Evolutionary conservation across 2,113 vertebrate species (phyloP).

Genomic region (Regulus satrapa): DNA sequence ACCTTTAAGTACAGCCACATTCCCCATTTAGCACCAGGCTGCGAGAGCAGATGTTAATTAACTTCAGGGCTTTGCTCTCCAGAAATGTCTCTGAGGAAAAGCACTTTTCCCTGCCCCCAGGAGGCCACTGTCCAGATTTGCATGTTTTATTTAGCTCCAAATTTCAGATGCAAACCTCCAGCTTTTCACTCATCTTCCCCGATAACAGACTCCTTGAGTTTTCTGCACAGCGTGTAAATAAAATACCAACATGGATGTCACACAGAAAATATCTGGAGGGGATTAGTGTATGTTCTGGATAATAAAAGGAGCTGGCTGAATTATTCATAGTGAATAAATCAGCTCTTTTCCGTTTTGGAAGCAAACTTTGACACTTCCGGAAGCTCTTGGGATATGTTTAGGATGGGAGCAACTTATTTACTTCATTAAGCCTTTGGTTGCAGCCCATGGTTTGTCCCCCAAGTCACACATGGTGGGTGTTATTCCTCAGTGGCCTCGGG

Average conservation of each 20-base stretch:
- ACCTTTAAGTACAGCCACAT: not conserved
- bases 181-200: not conserved
- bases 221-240: constrained; percentile 25
- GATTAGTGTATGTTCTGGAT: constrained; percentile 34
- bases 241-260: constrained; percentile 35
- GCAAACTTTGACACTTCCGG: not conserved
- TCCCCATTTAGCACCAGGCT: not conserved
- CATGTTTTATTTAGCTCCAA: not conserved
- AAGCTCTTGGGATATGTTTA: not conserved
- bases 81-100: constrained; percentile 41
- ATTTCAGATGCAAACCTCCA: not conserved
- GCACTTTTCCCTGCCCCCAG: not conserved
- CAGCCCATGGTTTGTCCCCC: not conserved
- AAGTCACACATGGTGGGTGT: not conserved
- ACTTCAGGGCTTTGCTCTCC: constrained; percentile 25
- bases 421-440: not conserved
- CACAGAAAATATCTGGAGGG: constrained; percentile 46
- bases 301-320: constrained; percentile 39
- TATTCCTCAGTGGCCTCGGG: not conserved
- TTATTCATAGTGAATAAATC: constrained; percentile 46
- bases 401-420: not conserved
- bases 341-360: not conserved
- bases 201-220: constrained; percentile 1
- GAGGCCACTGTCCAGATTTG: constrained; percentile 4
- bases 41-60: constrained; percentile 40